Conservation (phyloP, 2,888 invertebrate genomes). For the Psococerastis gibbosa region DNA sequence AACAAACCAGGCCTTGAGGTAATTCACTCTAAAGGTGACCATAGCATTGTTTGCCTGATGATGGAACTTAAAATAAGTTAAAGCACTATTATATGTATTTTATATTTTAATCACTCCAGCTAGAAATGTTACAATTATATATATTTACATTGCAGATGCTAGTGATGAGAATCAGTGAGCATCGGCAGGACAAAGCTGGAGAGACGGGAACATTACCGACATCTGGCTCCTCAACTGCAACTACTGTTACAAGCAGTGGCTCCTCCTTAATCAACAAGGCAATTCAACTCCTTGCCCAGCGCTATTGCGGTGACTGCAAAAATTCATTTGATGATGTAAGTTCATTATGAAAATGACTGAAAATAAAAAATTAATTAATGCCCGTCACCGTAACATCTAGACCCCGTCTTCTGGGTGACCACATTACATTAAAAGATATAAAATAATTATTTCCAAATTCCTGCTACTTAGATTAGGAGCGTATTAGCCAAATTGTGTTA, state of each 20-base stretch:
- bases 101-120: background rate
- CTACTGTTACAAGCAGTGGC: conserved; percentile 20
- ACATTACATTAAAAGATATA: background rate
- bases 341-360: too few species aligned
- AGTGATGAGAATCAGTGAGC: conserved; percentile 73
- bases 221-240: conserved; percentile 20
- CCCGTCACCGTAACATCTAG: too few species aligned
- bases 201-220: conserved; percentile 28
- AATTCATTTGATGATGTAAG: conserved; percentile 86
- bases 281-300: conserved; percentile 84
- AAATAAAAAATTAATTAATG: too few species aligned
- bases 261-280: conserved; percentile 64
- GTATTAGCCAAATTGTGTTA: conserved; percentile 7
- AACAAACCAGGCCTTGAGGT: conserved; percentile 81
- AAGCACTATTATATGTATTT: too few species aligned
- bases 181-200: conserved; percentile 47
- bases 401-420: too few species aligned
- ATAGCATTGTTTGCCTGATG: too few species aligned
- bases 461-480: too few species aligned
- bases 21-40: too few species aligned
- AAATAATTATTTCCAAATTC: background rate
- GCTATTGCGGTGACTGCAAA: conserved; percentile 89
- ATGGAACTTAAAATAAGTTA: too few species aligned
- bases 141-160: conserved; percentile 32
- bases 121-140: background rate